These are phyloP conservation scores for Agrypnus murinus DNA, from an alignment of 2,888 invertebrate species.

Conservation along the genomic window DNA sequence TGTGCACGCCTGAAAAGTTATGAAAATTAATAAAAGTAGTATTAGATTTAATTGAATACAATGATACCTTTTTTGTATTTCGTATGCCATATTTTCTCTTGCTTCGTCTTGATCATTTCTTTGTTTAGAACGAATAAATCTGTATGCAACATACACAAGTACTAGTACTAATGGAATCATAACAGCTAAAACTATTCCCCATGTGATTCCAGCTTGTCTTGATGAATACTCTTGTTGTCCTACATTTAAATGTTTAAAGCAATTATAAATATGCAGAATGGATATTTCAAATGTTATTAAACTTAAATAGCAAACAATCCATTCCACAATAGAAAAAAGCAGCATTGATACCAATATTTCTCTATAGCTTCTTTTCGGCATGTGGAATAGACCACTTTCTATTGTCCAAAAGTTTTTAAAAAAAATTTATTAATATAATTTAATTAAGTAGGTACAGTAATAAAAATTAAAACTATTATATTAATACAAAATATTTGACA, in stretches of 20 bases:
- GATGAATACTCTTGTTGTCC: slow-evolving; percentile 88
- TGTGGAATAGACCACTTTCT: slow-evolving; percentile 65
- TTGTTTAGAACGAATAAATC: slow-evolving; percentile 63
- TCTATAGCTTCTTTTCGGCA: slow-evolving; percentile 60
- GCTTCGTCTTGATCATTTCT: slow-evolving; percentile 60
- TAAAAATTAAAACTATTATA: slow-evolving; percentile 34
- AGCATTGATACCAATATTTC: slow-evolving; percentile 52
- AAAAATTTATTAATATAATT: slow-evolving; percentile 55
- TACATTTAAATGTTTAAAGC: slow-evolving; percentile 65
- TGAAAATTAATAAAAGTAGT: slow-evolving; percentile 41
- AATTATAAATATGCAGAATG: slow-evolving; percentile 9
- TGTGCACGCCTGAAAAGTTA: slow-evolving; percentile 64
- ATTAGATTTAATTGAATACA: not conserved
- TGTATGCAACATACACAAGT: slow-evolving; percentile 73
- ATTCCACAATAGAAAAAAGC: slow-evolving; percentile 61
- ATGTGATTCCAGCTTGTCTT: slow-evolving; percentile 84
- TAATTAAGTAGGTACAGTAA: slow-evolving; percentile 47
- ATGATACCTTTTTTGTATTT: slow-evolving; percentile 53
- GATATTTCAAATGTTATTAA: slow-evolving; percentile 34
- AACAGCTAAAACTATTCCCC: slow-evolving; percentile 84
- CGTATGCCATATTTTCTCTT: slow-evolving; percentile 47
- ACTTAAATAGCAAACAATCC: slow-evolving; percentile 58
- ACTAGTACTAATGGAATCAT: slow-evolving; percentile 83
- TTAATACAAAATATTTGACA: slow-evolving; percentile 28
- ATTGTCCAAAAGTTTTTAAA: slow-evolving; percentile 30